Evolutionary conservation across 1,140 invertebrate genomes (phyloP).

Genomic region (Diabrotica virgifera): DNA sequence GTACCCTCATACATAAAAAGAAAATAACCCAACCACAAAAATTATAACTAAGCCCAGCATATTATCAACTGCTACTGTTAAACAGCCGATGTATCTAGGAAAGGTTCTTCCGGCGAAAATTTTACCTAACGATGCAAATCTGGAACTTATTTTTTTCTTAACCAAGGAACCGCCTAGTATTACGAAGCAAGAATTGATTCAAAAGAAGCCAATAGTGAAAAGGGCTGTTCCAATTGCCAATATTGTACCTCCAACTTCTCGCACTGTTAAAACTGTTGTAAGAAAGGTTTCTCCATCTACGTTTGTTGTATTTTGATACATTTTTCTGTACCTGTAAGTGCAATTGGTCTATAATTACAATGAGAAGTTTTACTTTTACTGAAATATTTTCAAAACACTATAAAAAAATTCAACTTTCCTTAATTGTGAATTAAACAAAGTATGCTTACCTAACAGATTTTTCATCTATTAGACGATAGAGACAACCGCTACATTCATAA

Average conservation of each 20-base stretch:
- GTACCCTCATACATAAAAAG: not conserved
- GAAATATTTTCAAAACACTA: too few species aligned
- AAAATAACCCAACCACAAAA: not conserved
- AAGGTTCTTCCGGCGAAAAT: not conserved
- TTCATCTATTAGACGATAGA: too few species aligned
- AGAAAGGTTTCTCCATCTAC: not conserved
- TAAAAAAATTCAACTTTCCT: too few species aligned
- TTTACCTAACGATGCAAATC: conserved; percentile 28
- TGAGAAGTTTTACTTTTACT: too few species aligned
- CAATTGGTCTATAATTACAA: too few species aligned
- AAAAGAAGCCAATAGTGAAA: conserved; percentile 47
- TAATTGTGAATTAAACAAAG: too few species aligned
- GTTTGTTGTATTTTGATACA: not conserved
- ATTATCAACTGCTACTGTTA: not conserved
- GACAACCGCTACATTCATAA: too few species aligned
- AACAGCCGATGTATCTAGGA: not conserved
- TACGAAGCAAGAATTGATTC: too few species aligned
- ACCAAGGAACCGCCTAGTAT: conserved; percentile 40
- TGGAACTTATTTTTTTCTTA: conserved; percentile 62
- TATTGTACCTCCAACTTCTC: not conserved
- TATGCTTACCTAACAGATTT: too few species aligned
- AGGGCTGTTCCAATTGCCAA: conserved; percentile 36
- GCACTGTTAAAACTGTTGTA: conserved; percentile 5
- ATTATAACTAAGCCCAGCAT: conserved; percentile 5
- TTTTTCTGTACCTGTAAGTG: too few species aligned